Evolutionary conservation across 2,888 invertebrate species (phyloP).

Genomic region (Diplazon laetatorius): DNA sequence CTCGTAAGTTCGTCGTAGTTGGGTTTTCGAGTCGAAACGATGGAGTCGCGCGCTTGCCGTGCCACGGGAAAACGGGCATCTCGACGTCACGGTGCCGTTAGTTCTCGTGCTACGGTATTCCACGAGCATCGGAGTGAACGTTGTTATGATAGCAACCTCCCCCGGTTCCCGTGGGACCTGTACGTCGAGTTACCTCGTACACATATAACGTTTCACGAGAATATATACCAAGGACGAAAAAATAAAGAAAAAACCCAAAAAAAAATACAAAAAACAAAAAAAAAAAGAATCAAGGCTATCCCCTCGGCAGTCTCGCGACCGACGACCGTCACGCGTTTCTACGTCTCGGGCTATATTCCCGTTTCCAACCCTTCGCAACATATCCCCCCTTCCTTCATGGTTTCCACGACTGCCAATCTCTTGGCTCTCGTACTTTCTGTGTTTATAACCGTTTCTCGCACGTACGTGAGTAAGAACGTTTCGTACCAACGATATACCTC

Average conservation of each 20-base stretch:
- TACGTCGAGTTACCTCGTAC: constrained; percentile 49
- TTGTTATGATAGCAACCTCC: constrained; percentile 78
- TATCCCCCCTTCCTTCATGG: constrained; percentile 24
- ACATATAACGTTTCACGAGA: constrained; percentile 16
- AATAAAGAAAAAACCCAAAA: too few species aligned
- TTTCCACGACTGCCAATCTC: constrained; percentile 35
- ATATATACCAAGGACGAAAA: constrained; percentile 54
- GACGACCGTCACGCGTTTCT: constrained; percentile 37
- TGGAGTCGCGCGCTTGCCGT: neutral
- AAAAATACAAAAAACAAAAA: too few species aligned
- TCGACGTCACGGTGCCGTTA: constrained; percentile 41
- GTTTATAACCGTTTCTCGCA: constrained; percentile 51
- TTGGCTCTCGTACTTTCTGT: constrained; percentile 54
- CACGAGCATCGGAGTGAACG: constrained; percentile 75
- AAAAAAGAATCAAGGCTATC: constrained; percentile 58
- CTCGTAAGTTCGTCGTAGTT: constrained; percentile 4
- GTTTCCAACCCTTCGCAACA: constrained; percentile 13
- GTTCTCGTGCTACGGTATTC: constrained; percentile 73
- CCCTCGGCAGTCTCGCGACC: constrained; percentile 27
- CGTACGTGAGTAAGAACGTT: constrained; percentile 50
- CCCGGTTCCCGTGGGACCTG: constrained; percentile 71
- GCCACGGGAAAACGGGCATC: constrained; percentile 13
- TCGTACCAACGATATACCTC: constrained; percentile 6
- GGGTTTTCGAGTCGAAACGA: neutral
- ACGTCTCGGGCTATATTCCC: constrained; percentile 3